Percentiles rank a stretch among this genome's conserved stretches.
These are phyloP conservation scores for Brachionus plicatilis DNA, from an alignment of 1,140 invertebrate species.

Conservation along the genomic window DNA sequence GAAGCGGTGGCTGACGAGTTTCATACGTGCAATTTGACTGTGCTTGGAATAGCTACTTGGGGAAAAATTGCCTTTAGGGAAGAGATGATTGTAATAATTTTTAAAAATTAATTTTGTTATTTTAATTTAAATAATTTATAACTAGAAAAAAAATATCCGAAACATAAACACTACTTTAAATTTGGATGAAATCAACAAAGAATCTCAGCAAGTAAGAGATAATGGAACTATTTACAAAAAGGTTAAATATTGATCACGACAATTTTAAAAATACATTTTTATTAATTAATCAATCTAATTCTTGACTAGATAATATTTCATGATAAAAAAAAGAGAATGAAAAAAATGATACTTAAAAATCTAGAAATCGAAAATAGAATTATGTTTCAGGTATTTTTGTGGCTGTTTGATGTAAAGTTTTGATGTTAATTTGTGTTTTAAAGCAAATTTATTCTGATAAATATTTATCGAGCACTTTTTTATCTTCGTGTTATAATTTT, in stretches of 20 bases:
- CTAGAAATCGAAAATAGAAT: constrained; percentile 35
- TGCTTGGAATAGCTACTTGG: constrained; percentile 93
- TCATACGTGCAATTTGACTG: constrained; percentile 64
- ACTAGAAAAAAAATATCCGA: constrained; percentile 13
- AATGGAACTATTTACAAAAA: constrained; percentile 40
- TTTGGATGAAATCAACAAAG: constrained; percentile 31
- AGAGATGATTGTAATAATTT: constrained; percentile 64
- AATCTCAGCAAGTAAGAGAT: constrained; percentile 33
- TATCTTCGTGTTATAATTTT: too few species aligned
- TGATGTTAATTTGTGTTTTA: neutral
- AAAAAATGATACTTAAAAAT: constrained; percentile 36
- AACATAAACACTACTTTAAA: neutral
- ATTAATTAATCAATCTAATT: neutral
- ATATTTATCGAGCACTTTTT: too few species aligned
- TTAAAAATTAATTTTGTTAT: neutral
- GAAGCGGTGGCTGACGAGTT: constrained; percentile 74
- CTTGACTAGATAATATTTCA: constrained; percentile 27
- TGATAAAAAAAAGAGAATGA: constrained; percentile 40
- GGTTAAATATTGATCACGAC: neutral
- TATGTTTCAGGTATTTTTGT: constrained; percentile 1
- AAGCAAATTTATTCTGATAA: neutral
- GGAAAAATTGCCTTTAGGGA: constrained; percentile 89
- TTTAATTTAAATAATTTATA: neutral
- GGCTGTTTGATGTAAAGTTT: neutral
- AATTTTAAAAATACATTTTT: neutral